Evolutionary conservation across 2,888 invertebrate species (phyloP), one percentile per base, ranked within the genome.

Genomic region (Lapara coniferarum): DNA sequence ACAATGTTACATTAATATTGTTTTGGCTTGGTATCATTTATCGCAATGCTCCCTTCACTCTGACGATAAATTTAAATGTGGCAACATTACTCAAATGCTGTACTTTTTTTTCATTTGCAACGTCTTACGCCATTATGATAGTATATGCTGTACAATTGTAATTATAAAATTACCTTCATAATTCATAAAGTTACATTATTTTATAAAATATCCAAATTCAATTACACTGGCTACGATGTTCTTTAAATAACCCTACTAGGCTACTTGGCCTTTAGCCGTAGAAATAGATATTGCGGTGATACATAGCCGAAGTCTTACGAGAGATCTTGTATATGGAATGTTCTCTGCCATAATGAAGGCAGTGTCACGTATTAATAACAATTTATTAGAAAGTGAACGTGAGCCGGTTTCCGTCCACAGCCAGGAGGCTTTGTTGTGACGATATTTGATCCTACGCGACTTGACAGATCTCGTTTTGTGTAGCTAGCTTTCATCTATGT

Each of bases 21-120:
- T 53, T 53, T 59, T 16, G 59, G 46, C 16, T 44, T 59, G 46
- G 12, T 46, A 59, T 44, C 59, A 12, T 19, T 49, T 13, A 25
- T 63, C 63, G 49, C 49, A 49, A 49, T 63, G 16, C 10, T 63
- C 63, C 63, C 63, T 63, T 63, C 63, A 63, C 63, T 63, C 16
- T 25, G 49, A 46, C 49, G 63, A 63, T 63, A 46, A 16, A 59
- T 49, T 63, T 63, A 25, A 13, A 49, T 63, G 63, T 63, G 63
- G 63, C 49, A 63, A 63, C 49, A 63, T 63, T 63, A 63, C 49
- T 63, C 49, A 63, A 63, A 63, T 46, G 19, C 19, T 16, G 7
- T 49, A 49, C 13, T 19, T 63, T 63, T 63, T 63, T 63, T 19
- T 13, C 13, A 6, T 49, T 63, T 63, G 63, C 63, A 19, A 63